These are phyloP conservation scores for Sebastes melanostomus DNA, from an alignment of 2,797 vertebrate species.

Conservation along the genomic window DNA sequence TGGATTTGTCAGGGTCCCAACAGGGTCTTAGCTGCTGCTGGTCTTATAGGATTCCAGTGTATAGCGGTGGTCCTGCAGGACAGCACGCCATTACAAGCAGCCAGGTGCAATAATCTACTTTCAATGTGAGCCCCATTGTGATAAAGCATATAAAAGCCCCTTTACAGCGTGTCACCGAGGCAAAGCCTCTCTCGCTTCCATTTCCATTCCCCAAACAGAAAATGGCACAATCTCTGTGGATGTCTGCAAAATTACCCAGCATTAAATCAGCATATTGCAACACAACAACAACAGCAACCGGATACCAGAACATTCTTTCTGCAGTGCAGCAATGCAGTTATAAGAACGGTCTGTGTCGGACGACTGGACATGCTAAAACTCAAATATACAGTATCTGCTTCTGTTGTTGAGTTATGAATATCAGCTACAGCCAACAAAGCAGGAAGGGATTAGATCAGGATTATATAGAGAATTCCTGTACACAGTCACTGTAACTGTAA, in stretches of 20 bases:
- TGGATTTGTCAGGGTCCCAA: slow-evolving; percentile 59
- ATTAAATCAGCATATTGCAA: not conserved
- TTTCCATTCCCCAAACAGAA: slow-evolving; percentile 25
- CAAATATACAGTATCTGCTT: not conserved
- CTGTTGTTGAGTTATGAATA: not conserved
- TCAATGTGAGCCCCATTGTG: slow-evolving; percentile 57
- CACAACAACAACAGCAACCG: not conserved
- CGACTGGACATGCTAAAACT: not conserved
- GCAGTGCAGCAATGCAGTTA: not conserved
- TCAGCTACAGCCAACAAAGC: not conserved
- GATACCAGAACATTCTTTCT: not conserved
- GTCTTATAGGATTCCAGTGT: slow-evolving; percentile 48
- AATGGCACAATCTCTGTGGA: slow-evolving; percentile 1
- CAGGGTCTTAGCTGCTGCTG: slow-evolving; percentile 36
- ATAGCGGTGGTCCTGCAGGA: slow-evolving; percentile 47
- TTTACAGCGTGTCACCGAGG: slow-evolving; percentile 48
- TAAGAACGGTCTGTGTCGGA: not conserved
- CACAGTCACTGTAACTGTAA: not conserved
- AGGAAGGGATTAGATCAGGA: slow-evolving; percentile 20
- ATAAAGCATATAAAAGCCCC: slow-evolving; percentile 55
- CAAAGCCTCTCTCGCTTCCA: slow-evolving; percentile 18
- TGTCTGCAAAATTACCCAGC: not conserved
- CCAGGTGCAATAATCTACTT: slow-evolving; percentile 67
- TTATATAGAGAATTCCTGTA: not conserved
- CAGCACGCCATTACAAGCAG: slow-evolving; percentile 28